Evolutionary conservation across 53 echinoderm and acorn worm species (phyloP).

Genomic region (Patiria pectinifera): DNA sequence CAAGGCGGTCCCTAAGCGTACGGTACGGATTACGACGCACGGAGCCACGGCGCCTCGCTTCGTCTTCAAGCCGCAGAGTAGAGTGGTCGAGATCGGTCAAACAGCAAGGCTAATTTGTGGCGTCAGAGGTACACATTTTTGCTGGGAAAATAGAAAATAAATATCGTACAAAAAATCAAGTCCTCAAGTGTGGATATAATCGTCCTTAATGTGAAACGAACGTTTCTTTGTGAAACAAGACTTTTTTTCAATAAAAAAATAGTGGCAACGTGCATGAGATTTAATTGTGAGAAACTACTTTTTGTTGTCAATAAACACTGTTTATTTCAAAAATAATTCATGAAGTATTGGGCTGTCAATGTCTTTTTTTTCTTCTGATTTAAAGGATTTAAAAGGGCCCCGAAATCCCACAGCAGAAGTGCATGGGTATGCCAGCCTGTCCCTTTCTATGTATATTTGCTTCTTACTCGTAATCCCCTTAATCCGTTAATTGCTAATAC

Average conservation of each 20-base stretch:
- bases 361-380: no score
- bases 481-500: conserved; percentile 7
- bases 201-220: no score
- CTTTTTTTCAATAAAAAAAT: no score
- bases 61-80: conserved; percentile 65
- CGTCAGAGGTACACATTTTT: conserved; percentile 59
- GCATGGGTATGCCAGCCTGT: no score
- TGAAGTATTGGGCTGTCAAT: no score
- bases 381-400: no score
- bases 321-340: no score
- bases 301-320: no score
- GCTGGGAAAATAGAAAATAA: not conserved
- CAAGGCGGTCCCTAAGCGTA: conserved; percentile 24
- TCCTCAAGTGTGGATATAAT: not conserved
- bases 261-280: no score
- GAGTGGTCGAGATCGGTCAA: conserved; percentile 65
- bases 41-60: conserved; percentile 61
- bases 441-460: not conserved
- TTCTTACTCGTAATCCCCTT: not conserved
- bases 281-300: no score
- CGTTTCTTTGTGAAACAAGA: no score
- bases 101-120: conserved; percentile 73
- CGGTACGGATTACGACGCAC: conserved; percentile 56
- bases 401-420: no score
- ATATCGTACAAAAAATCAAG: not conserved